A percentile compares a stretch with the other conserved stretches of the same genome.
Evolutionary conservation across 2,113 vertebrate species (phyloP).

Genomic region (Regulus satrapa): DNA sequence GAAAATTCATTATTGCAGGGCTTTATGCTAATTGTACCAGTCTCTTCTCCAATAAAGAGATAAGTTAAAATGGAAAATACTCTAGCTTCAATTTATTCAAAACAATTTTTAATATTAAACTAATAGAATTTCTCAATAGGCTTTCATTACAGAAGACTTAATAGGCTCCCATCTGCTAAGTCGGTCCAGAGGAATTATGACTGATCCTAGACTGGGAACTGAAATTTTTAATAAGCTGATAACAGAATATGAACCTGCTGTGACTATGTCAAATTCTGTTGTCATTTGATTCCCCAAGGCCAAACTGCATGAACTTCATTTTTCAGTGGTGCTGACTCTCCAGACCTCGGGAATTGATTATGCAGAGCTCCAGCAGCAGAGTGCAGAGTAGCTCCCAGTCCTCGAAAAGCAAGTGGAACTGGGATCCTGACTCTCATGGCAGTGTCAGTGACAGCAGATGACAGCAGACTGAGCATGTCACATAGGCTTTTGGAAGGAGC

Average conservation of each 20-base stretch:
- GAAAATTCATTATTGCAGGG: background rate
- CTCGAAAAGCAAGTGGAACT: background rate
- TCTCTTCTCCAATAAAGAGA: background rate
- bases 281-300: background rate
- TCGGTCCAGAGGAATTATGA: constrained; percentile 6
- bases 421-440: background rate
- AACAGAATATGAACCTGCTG: background rate
- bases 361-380: background rate
- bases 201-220: background rate
- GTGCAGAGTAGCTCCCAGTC: background rate
- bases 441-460: background rate
- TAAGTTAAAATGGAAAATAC: background rate
- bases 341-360: background rate
- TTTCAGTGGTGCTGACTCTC: background rate
- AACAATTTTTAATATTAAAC: background rate
- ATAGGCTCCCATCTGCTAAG: constrained; percentile 28
- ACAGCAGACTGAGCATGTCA: background rate
- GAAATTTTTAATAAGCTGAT: constrained; percentile 8
- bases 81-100: background rate
- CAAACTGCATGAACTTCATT: background rate
- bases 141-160: constrained; percentile 16
- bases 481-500: background rate
- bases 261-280: background rate
- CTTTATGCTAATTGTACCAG: background rate
- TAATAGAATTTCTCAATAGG: background rate